A percentile compares a stretch with the other conserved stretches of the same genome.
Evolutionary conservation across 2,113 vertebrate genomes (phyloP).

Genomic region (Thunnus maccoyii): DNA sequence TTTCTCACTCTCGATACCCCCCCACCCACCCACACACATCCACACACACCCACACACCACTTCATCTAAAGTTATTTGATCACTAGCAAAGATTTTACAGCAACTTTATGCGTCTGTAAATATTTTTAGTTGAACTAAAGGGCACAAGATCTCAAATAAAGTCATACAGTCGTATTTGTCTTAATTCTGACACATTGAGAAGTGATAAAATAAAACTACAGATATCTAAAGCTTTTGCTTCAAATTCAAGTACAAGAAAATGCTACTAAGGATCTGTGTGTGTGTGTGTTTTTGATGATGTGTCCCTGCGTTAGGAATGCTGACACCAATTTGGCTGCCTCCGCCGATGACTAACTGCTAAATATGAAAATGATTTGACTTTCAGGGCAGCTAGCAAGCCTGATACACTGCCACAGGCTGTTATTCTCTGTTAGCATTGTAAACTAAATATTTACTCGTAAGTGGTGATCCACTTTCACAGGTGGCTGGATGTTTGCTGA

Average conservation of each 20-base stretch:
- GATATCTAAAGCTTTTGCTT: neutral
- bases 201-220: neutral
- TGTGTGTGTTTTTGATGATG: neutral
- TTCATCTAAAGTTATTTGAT: neutral
- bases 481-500: neutral
- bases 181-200: too few species aligned
- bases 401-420: neutral
- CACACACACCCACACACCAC: neutral
- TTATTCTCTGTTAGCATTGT: conserved; percentile 10
- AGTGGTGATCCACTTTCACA: neutral
- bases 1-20: neutral
- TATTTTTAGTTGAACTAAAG: neutral
- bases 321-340: neutral
- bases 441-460: conserved; percentile 40
- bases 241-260: neutral
- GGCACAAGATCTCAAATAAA: neutral
- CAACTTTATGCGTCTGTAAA: neutral
- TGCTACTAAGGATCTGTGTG: too few species aligned
- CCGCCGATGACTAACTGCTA: neutral
- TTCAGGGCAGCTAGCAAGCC: neutral
- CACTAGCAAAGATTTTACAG: neutral
- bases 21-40: neutral
- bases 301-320: neutral
- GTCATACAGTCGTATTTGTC: too few species aligned
- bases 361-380: neutral